A percentile compares a stretch with the other conserved stretches of the same genome.
These are phyloP conservation scores for Tiphia femorata DNA, from an alignment of 2,888 invertebrate genomes.

Conservation along the genomic window DNA sequence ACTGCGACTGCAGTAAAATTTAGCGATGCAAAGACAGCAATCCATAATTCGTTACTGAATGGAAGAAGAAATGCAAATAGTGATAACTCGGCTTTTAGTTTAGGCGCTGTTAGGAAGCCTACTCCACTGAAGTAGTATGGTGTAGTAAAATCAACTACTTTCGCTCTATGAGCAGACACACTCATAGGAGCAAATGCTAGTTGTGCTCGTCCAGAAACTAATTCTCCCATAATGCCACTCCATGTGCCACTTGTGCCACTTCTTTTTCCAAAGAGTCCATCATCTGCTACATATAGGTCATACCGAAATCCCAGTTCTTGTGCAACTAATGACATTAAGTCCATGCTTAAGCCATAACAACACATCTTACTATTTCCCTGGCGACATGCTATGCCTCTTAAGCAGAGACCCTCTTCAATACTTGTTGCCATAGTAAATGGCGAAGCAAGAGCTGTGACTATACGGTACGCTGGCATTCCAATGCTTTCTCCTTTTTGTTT, in stretches of 20 bases:
- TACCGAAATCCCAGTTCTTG: slow-evolving; percentile 90
- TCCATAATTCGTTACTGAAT: slow-evolving; percentile 91
- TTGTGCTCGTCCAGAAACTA: slow-evolving; percentile 89
- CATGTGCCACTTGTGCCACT: slow-evolving; percentile 75
- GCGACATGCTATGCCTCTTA: slow-evolving; percentile 71
- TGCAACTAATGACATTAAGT: slow-evolving; percentile 86
- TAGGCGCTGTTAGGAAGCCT: slow-evolving; percentile 86
- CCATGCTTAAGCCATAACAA: slow-evolving; percentile 89
- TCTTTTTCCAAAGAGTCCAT: slow-evolving; percentile 81
- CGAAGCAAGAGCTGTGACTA: slow-evolving; percentile 90
- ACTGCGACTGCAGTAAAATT: slow-evolving; percentile 92
- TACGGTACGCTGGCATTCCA: slow-evolving; percentile 77
- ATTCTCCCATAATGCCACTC: slow-evolving; percentile 91
- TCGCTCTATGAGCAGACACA: slow-evolving; percentile 82
- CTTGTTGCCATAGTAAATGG: slow-evolving; percentile 93
- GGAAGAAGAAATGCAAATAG: slow-evolving; percentile 89
- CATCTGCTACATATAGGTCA: slow-evolving; percentile 87
- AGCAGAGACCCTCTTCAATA: slow-evolving; percentile 83
- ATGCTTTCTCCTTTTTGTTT: slow-evolving; percentile 64
- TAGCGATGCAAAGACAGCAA: slow-evolving; percentile 89
- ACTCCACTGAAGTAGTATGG: slow-evolving; percentile 93
- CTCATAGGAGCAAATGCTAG: slow-evolving; percentile 92
- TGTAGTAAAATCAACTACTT: slow-evolving; percentile 90
- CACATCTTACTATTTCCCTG: slow-evolving; percentile 76
- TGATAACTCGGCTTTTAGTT: slow-evolving; percentile 84